phyloP scores from a whole-genome alignment of 2,113 vertebrate species.

The Mellivora capensis region DNA sequence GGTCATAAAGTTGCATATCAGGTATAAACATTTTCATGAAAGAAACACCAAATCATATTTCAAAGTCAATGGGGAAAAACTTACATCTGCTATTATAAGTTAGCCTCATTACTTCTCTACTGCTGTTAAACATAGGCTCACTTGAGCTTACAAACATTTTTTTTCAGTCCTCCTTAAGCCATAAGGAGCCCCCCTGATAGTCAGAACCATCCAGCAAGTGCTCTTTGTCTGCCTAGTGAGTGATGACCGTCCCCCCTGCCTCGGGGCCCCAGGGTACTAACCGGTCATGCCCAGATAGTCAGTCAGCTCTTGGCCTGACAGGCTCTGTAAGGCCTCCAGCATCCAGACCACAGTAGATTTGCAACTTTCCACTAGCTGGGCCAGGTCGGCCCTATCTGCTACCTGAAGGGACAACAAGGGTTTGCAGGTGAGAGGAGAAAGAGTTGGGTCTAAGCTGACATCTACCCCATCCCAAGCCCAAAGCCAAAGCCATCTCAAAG shows the following conservation, averaged over 20 bases:
- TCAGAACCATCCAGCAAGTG: not conserved
- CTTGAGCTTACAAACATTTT: not conserved
- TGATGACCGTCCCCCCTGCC: not conserved
- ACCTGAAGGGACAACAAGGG: constrained; percentile 74
- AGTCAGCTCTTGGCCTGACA: constrained; percentile 72
- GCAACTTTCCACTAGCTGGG: constrained; percentile 74
- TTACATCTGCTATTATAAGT: not conserved
- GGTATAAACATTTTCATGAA: constrained; percentile 25
- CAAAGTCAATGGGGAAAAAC: not conserved
- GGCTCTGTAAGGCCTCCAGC: constrained; percentile 82
- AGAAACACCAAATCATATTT: constrained; percentile 13
- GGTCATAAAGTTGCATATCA: not conserved
- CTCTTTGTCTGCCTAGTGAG: not conserved
- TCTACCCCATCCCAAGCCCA: not conserved
- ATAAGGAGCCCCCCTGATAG: not conserved
- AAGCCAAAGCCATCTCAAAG: not conserved
- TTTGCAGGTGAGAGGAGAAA: not conserved
- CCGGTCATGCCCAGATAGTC: constrained; percentile 85
- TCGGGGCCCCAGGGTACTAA: constrained; percentile 58
- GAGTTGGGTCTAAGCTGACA: not conserved
- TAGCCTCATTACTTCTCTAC: not conserved
- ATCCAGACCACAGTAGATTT: constrained; percentile 77
- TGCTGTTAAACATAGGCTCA: not conserved
- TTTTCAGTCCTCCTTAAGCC: not conserved
- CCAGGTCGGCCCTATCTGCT: constrained; percentile 29